Evolutionary conservation across 2,888 invertebrate genomes (phyloP), one percentile per base, ranked within the genome.

Genomic region (Eupithecia subfuscata): DNA sequence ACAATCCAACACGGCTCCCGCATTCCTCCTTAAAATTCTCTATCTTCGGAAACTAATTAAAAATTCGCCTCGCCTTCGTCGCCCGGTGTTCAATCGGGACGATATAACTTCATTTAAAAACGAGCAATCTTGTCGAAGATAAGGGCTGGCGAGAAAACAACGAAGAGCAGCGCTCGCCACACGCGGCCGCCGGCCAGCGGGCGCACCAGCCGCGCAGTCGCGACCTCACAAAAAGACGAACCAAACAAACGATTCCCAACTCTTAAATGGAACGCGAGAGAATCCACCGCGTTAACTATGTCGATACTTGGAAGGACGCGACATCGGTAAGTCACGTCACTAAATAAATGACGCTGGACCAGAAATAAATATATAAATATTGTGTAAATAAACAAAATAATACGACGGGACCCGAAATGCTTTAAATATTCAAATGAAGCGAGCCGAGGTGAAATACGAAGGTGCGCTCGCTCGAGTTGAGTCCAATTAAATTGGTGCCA

Each of bases 391-490:
- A 94, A 95, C 86, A 92, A 93, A 94, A 94, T 93, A 93, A 92
- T 91, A 89, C 90, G 89, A 82, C 89, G 87, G 86, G 91, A 90
- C 88, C 92, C 93, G 89, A 93, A 95, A 95, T 93, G 93, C 92
- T 94, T 94, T 93, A 94, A 94, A 94, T 95, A 95, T 95, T 95
- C 93, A 95, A 95, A 95, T 95, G 94, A 94, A 94, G 90, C 92
- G 91, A 93, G 92, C 89, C 90, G 92, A 92, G 91, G 93, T 94
- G 93, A 95, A 94, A 94, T 95, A 95, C 94, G 93, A 90, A 94
- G 94, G 94, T 93, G 93, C 94, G 91, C 93, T 90, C 91, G 93
- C 87, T 90, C 92, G 94, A 92, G 92, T 90, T 92, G 93, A 92
- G 93, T 89, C 95, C 95, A 95, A 95, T 95, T 95, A 94, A 95